A percentile compares a stretch with the other conserved stretches of the same genome.
Evolutionary conservation across 1,140 invertebrate genomes (phyloP).

Genomic region (Papilio polytes): DNA sequence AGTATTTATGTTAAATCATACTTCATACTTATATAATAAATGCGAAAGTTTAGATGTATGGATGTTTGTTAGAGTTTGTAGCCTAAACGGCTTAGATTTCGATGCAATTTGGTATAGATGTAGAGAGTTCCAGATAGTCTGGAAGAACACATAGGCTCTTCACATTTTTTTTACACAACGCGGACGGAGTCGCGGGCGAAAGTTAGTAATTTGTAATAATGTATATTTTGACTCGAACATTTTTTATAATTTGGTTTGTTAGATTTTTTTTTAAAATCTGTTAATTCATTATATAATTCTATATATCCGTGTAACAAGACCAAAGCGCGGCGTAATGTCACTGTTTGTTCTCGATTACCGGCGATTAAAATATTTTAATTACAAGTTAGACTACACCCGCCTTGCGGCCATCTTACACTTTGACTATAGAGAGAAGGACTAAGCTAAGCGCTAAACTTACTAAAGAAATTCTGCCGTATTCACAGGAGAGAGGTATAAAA

Average conservation of each 20-base stretch:
- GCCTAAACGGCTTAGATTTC: too few species aligned
- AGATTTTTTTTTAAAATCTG: not conserved
- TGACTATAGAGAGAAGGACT: not conserved
- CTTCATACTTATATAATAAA: too few species aligned
- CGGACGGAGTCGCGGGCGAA: too few species aligned
- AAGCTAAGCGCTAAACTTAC: not conserved
- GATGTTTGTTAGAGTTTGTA: too few species aligned
- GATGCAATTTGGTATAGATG: too few species aligned
- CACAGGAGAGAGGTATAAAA: not conserved
- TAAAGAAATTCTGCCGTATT: not conserved
- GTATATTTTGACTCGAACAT: not conserved
- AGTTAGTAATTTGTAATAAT: not conserved
- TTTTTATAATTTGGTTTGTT: not conserved
- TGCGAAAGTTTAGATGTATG: too few species aligned
- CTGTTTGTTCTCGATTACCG: slow-evolving; percentile 49
- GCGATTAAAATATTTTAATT: slow-evolving; percentile 55
- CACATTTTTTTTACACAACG: too few species aligned
- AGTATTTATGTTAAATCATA: not conserved
- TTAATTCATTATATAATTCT: not conserved
- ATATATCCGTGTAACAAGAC: slow-evolving; percentile 24
- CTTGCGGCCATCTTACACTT: slow-evolving; percentile 25
- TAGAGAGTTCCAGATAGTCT: too few species aligned
- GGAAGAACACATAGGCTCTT: too few species aligned
- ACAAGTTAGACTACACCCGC: slow-evolving; percentile 47
- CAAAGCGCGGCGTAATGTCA: slow-evolving; percentile 49